Base-by-base conservation (phyloP, 2,888 invertebrate genomes). In the Halictus quadricinctus region DNA sequence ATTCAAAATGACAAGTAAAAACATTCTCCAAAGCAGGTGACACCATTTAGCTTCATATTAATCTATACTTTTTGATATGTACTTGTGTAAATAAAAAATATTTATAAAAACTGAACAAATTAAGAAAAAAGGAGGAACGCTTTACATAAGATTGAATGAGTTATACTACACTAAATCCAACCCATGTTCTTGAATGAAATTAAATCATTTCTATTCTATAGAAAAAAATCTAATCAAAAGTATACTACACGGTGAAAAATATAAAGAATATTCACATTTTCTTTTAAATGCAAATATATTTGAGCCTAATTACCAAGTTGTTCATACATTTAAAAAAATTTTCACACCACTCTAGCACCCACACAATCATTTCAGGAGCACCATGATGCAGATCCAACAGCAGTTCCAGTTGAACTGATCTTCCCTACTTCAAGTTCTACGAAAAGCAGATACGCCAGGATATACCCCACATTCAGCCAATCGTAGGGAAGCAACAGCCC, bases 381-480 rank as follows among this genome's bases (percentile, higher is more conserved):
- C 73, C 74, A 15, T 73, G 76, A 84, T 75, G 73, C 72, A 77
- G 66, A 77, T 78, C 69, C 80, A 73, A 72, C 76, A 79, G 64
- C 76, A 78, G 88, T 50, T 54, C 72, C n/a, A 41, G 81, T 70
- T 73, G 29, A 84, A 90, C 90, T 90, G 89, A 89, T 84, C 86
- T 87, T 86, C 86, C 87, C 89, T 90, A 88, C 87, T 84, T 82
- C 84, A 84, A 88, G 88, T 91, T 88, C 89, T 77, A 88, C 88
- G 88, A 60, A 85, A 90, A 89, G 88, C 81, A 84, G 81, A 84
- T 84, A 85, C 87, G 78, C 76, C 87, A 80, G 86, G 89, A 88
- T 90, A 87, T 90, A 88, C 85, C 85, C 88, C 69, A 74, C 76
- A 81, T 74, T 87, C 83, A 85, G 83, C 93, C 91, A 93, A 92